phyloP scores from a whole-genome alignment of 2,888 invertebrate genomes.

The Drosophila prostipennis region DNA sequence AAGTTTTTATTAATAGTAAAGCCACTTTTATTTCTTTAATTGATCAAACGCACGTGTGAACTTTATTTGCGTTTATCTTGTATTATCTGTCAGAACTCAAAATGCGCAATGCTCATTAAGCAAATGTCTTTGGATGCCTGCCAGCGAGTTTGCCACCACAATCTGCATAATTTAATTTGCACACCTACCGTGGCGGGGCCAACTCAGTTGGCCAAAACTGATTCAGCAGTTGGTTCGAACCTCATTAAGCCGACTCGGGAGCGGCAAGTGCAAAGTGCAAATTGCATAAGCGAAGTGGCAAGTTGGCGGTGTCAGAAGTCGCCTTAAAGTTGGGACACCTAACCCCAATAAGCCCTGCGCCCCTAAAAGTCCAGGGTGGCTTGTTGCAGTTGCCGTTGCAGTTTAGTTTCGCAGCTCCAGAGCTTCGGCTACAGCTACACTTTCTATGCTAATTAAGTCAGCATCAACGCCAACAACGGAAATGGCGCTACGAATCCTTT shows the following conservation, averaged over 20 bases:
- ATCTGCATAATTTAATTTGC: constrained; percentile 47
- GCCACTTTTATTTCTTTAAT: background rate
- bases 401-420: background rate
- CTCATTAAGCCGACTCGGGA: constrained; percentile 53
- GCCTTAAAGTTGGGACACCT: constrained; percentile 57
- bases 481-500: constrained; percentile 64
- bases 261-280: constrained; percentile 16
- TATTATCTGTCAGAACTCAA: background rate
- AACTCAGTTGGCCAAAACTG: constrained; percentile 36
- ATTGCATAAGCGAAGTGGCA: constrained; percentile 51
- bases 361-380: constrained; percentile 20
- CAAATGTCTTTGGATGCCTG: constrained; percentile 11
- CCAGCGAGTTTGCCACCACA: background rate
- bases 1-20: no score
- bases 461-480: constrained; percentile 61
- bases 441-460: constrained; percentile 71
- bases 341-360: constrained; percentile 61
- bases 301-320: constrained; percentile 42
- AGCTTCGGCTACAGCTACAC: background rate
- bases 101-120: constrained; percentile 10
- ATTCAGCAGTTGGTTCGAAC: constrained; percentile 38
- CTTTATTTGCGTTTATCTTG: background rate
- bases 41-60: background rate
- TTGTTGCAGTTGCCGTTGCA: constrained; percentile 3
- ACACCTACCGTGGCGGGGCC: constrained; percentile 10